phyloP scores from a whole-genome alignment of 2,888 invertebrate genomes.

The Desoria tigrina region DNA sequence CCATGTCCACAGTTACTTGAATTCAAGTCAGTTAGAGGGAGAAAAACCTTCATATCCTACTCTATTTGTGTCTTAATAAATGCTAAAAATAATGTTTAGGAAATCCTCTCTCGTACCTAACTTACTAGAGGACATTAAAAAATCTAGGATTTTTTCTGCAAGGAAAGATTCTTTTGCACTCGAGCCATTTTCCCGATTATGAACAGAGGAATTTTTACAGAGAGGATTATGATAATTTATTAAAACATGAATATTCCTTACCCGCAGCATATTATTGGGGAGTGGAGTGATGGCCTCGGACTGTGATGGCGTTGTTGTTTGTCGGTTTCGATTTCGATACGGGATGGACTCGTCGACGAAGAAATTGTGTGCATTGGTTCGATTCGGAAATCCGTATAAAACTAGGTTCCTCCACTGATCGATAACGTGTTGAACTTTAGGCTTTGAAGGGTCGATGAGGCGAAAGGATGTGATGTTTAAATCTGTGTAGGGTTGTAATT shows the following conservation, averaged over 20 bases:
- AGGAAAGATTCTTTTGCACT: too few species aligned
- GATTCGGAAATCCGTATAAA: constrained; percentile 45
- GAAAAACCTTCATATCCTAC: not conserved
- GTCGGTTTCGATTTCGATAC: constrained; percentile 27
- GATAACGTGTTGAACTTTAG: constrained; percentile 75
- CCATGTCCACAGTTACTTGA: not conserved
- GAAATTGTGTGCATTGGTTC: constrained; percentile 28
- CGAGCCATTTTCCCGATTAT: too few species aligned
- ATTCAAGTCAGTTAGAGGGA: too few species aligned
- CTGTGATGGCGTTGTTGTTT: constrained; percentile 25
- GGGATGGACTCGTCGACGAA: constrained; percentile 32
- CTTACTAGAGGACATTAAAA: not conserved
- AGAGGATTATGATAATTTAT: too few species aligned
- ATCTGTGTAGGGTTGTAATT: constrained; percentile 82
- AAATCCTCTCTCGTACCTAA: not conserved
- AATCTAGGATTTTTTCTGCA: too few species aligned
- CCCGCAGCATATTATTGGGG: constrained; percentile 45
- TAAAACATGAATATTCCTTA: too few species aligned
- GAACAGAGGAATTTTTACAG: too few species aligned
- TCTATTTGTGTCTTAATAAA: constrained; percentile 21
- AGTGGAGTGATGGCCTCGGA: constrained; percentile 43
- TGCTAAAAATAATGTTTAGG: constrained; percentile 7
- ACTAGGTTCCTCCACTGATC: constrained; percentile 66
- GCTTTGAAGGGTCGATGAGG: constrained; percentile 78
- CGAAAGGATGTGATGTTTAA: constrained; percentile 93